Evolutionary conservation across 1,140 invertebrate species (phyloP), one percentile per base, ranked within the genome.

Genomic region (Mamestra configurata): DNA sequence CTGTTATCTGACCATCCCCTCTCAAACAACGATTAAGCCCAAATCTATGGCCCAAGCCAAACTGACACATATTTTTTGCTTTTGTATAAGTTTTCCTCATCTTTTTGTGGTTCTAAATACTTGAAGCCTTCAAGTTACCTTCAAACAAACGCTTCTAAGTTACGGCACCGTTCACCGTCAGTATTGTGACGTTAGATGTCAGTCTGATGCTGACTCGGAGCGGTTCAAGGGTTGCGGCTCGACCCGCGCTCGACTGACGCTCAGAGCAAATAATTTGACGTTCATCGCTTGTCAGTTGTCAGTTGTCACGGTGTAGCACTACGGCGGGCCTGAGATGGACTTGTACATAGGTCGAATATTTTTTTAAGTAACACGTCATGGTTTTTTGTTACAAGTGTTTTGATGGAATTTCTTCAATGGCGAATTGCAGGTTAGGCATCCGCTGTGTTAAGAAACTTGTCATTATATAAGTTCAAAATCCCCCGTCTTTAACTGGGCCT

Each of bases 181-280:
- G 66, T 70, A 70, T 70, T 70, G 40, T 70, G 66, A 70, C 66
- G 66, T 49, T 10, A n/a, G 66, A 10, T 49, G 66, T 70, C 66
- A 70, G 66, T 40, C 61, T 40, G 24, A n/a, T 31, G 18, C 8
- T 22, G 37, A 46, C 40, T 70, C 1, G 35, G 59, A 64, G 59
- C 18, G 24, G 66, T 70, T 70, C 66, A 70, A 70, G 66, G 66
- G 66, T 70, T 70, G 66, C 27, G 40, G 1, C 66, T 70, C 40
- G 66, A 70, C 66, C 66, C 20, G 22, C 40, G 66, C 6, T 37
- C 18, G 64, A 68, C 40, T 70, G 66, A 70, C 66, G 66, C 64
- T 37, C 64, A 70, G 66, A 70, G 66, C 66, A 70, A 70, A 70
- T 70, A 70, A 46, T 70, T 70, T 70, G 66, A 70, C 66, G 66